Base-by-base conservation (phyloP, 2,888 invertebrate species). In the Cryptophagus acutangulus region DNA sequence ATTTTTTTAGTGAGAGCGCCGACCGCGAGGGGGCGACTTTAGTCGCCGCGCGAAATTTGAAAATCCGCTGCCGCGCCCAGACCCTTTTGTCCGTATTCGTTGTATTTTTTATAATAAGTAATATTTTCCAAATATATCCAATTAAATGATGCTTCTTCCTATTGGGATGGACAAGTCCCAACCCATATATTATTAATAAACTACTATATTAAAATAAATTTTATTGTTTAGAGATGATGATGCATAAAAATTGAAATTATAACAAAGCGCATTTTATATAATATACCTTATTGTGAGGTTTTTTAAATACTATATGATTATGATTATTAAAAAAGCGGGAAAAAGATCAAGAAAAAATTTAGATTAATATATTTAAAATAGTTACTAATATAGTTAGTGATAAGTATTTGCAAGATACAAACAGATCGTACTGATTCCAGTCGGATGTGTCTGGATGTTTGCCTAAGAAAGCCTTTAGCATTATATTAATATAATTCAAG, bases 401-500 rank as follows among this genome's bases (percentile, higher is more conserved):
- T 12, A 26, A 26, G 12, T 26, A 12, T 12, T 57, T 61, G 58
- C 58, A 59, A 59, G 57, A 61, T 51, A 42, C 36, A 59, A 59
- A 58, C 60, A 61, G 54, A 55, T 61, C 55, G 58, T 62, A 63
- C 62, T 60, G 65, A 65, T 65, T 66, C 64, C 65, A 59, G 63
- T 60, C 50, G 9, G 17, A n/a, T 52, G 52, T 46, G 52, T 58
- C 65, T 63, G 66, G 65, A 66, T 63, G 63, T 66, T 65, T 62
- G 67, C 66, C 66, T 67, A 66, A 66, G 61, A 59, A 59, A 65
- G 67, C 67, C 67, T 67, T 66, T 66, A 65, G 66, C 59, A 59
- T 63, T 26, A 59, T 63, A 54, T 56, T 48, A 36, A 40, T 36
- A 38, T 45, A 43, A 14, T 31, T 31, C 26, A 25, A 13, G 15